These are phyloP conservation scores for Eumerus sabulonum DNA, from an alignment of 2,888 invertebrate genomes.

Conservation along the genomic window DNA sequence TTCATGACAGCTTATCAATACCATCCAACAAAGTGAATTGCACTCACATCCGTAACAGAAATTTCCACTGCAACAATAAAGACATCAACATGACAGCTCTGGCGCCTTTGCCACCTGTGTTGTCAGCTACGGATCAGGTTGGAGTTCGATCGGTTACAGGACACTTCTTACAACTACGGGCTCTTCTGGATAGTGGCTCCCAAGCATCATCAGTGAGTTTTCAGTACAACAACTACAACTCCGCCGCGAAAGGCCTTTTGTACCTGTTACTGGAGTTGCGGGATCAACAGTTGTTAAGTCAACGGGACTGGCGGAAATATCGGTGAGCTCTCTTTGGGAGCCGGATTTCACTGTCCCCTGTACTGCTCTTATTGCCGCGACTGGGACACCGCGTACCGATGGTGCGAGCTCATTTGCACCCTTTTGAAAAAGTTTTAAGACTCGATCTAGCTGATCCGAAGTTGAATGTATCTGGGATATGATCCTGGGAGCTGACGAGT, in stretches of 20 bases:
- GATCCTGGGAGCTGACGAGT: constrained; percentile 49
- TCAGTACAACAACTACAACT: no score
- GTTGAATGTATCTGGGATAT: constrained; percentile 50
- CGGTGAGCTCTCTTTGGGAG: constrained; percentile 39
- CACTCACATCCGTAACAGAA: neutral
- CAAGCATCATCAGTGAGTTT: constrained; percentile 15
- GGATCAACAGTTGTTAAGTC: no score
- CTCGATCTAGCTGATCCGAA: constrained; percentile 47
- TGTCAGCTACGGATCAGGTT: constrained; percentile 39
- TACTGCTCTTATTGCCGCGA: constrained; percentile 19
- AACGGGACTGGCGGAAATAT: constrained; percentile 45
- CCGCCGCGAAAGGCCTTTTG: no score
- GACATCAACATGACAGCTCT: no score
- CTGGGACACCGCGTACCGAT: neutral
- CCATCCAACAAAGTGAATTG: neutral
- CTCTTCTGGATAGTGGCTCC: no score
- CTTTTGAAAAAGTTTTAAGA: constrained; percentile 37
- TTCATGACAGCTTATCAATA: constrained; percentile 5
- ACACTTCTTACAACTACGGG: no score
- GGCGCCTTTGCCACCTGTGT: constrained; percentile 14
- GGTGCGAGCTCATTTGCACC: neutral
- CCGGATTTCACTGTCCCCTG: constrained; percentile 40
- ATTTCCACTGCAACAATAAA: neutral
- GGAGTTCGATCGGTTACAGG: no score
- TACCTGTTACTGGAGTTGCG: no score